Percentiles rank a stretch among this genome's conserved stretches.
Conservation (phyloP, 2,888 invertebrate species). For the Capitulum mitella region DNA sequence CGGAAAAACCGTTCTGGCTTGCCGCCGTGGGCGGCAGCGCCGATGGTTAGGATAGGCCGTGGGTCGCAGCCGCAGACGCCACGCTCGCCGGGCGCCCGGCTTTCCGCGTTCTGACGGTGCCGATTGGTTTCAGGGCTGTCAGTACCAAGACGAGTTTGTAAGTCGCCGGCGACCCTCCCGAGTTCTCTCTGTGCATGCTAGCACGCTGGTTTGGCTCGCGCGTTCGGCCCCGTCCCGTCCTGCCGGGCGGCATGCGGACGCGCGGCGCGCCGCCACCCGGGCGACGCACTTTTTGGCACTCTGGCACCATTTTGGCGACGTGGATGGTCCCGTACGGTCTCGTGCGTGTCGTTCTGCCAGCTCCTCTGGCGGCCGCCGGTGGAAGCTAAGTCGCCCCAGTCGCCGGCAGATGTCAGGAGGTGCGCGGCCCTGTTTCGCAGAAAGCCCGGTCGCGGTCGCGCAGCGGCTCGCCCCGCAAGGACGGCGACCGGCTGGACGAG, state of each 20-base stretch:
- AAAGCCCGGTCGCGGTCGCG: slow-evolving; percentile 11
- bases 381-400: background rate
- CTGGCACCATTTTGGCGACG: too few relatives aligned
- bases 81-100: background rate
- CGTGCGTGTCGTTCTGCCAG: too few relatives aligned
- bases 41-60: too few relatives aligned
- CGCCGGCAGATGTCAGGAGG: background rate
- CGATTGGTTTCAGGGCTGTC: background rate
- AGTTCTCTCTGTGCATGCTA: background rate
- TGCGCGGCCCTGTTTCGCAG: background rate
- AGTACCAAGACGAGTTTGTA: slow-evolving; percentile 1
- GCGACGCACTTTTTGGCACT: too few relatives aligned
- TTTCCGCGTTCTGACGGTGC: background rate
- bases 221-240: too few relatives aligned
- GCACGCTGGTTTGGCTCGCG: too few relatives aligned
- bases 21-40: too few relatives aligned
- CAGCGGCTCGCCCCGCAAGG: slow-evolving; percentile 11
- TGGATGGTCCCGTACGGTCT: too few relatives aligned
- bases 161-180: background rate
- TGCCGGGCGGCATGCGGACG: background rate
- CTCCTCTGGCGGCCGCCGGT: background rate
- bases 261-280: background rate
- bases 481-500: background rate
- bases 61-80: too few relatives aligned
- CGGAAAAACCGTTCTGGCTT: too few relatives aligned